Conservation (phyloP, 37 sponge, comb jelly and placozoan species). For the Mnemiopsis leidyi region DNA sequence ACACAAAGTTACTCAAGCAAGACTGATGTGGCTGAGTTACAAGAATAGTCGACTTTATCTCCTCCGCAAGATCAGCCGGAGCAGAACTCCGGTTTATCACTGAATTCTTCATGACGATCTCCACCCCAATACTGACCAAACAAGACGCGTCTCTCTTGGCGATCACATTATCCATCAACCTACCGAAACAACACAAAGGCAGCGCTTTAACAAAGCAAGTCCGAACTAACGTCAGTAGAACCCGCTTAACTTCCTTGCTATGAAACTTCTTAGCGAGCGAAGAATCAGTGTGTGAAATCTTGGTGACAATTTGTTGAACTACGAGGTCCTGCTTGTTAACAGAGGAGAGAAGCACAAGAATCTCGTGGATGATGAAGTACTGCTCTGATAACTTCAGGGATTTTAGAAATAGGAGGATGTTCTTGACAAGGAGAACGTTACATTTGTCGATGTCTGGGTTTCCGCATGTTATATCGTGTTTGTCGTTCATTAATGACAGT, state of each 20-base stretch:
- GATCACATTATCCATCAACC: background rate
- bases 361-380: constrained; percentile 1
- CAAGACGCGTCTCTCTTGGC: background rate
- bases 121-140: background rate
- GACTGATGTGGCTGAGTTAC: background rate
- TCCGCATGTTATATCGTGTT: background rate
- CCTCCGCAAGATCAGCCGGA: background rate
- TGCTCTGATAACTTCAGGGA: background rate
- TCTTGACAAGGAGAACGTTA: background rate
- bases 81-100: background rate
- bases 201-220: background rate
- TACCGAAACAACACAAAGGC: background rate
- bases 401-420: background rate
- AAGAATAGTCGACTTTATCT: background rate
- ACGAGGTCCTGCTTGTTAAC: background rate
- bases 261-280: background rate
- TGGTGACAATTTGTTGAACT: background rate
- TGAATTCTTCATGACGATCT: background rate
- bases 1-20: background rate
- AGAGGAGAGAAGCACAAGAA: background rate
- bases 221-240: background rate
- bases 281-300: background rate
- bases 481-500: background rate
- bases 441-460: background rate
- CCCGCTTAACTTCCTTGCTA: background rate